Base-by-base conservation (phyloP, 1,140 invertebrate genomes). In the Brachionus rotundiformis region DNA sequence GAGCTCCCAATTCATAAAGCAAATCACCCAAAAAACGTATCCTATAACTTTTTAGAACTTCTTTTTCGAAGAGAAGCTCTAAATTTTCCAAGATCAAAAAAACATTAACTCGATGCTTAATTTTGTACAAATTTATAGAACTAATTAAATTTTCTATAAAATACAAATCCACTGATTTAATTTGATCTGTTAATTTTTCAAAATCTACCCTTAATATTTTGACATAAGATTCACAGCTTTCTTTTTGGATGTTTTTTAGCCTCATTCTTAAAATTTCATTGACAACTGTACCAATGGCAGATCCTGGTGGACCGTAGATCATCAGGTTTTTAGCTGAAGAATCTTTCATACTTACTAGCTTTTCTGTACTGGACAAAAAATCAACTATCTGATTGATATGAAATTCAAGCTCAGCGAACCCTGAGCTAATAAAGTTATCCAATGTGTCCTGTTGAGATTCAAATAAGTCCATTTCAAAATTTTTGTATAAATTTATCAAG, bases 401-500 rank as follows among this genome's bases (percentile, higher is more conserved):
- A 8, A 6, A n/a, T 36, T 68, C 36, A 7, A 68, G 33, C 29
- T 68, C 29, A 19, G 5, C 13, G 6, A 63, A 63, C 13, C 61
- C 61, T 8, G 0, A 5, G 1, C 61, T 16, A 29, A 63, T 5
- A 63, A 31, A 63, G 4, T 63, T 33, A 8, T 63, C 61, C 25
- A 63, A 29, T 63, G 8, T 63, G 29, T 29, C 61, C 16, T 3
- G 16, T 68, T 68, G 0, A 7, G 19, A 33, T 11, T 68, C 31
- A 19, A n/a, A 7, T 10, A 36, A 36, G 23, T 68, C 16, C 11
- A 68, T 2, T 33, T 68, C 29, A 16, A 68, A 68, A 19, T 68
- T 68, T 68, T 68, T 68, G 63, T 36, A 68, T 31, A 68, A 36
- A 39, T 68, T 68, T 6, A 68, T 8, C 16, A 68, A 68, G 19